phyloP scores from a whole-genome alignment of 2,888 invertebrate genomes.

The Fissipunctia ypsillon region DNA sequence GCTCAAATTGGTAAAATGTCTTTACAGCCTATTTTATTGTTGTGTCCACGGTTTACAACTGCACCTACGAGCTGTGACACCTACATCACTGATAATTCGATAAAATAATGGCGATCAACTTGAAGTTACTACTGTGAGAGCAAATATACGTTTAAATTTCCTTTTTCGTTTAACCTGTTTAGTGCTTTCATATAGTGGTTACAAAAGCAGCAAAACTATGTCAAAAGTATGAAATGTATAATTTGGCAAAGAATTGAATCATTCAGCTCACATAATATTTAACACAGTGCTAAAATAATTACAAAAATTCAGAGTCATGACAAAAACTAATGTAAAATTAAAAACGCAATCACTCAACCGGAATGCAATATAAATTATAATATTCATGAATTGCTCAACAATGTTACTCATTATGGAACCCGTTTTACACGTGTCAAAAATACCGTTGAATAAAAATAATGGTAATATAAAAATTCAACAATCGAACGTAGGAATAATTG shows the following conservation, averaged over 20 bases:
- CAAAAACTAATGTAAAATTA: slow-evolving; percentile 21
- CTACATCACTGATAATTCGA: slow-evolving; percentile 70
- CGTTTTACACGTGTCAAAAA: slow-evolving; percentile 58
- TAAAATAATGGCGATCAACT: slow-evolving; percentile 62
- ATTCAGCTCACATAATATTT: neutral
- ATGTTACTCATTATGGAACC: slow-evolving; percentile 55
- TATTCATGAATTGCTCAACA: slow-evolving; percentile 50
- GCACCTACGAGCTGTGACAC: slow-evolving; percentile 61
- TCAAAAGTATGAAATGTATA: neutral
- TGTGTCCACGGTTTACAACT: slow-evolving; percentile 59
- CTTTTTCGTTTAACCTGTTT: slow-evolving; percentile 49
- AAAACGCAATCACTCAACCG: slow-evolving; percentile 27
- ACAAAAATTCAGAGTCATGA: neutral
- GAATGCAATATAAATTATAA: slow-evolving; percentile 31
- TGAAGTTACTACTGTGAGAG: slow-evolving; percentile 58
- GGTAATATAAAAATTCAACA: slow-evolving; percentile 62
- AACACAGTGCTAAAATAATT: slow-evolving; percentile 4
- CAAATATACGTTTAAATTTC: slow-evolving; percentile 47
- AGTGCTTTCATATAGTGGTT: slow-evolving; percentile 4
- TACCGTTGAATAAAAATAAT: slow-evolving; percentile 68
- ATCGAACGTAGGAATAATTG: slow-evolving; percentile 67
- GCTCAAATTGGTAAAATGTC: slow-evolving; percentile 73
- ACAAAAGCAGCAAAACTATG: slow-evolving; percentile 1
- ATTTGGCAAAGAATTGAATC: neutral
- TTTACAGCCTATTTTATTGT: slow-evolving; percentile 70